Base-by-base conservation (phyloP, 2,888 invertebrate species). In the Xestia xanthographa region DNA sequence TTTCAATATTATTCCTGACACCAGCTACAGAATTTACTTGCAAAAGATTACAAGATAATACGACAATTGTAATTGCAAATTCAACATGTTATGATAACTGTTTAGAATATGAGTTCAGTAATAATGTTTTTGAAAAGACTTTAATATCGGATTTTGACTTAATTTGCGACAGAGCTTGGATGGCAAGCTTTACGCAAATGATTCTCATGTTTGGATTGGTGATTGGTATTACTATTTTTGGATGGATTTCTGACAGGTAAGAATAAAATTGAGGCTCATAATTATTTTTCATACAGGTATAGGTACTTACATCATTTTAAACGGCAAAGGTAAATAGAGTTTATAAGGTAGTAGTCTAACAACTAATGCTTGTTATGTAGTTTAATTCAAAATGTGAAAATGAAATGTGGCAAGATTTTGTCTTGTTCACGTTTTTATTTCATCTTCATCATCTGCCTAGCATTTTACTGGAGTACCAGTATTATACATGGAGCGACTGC, bases 211-310 rank as follows among this genome's bases (percentile, higher is more conserved):
- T 93, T 60, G 94, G 94, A 0, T 66, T 94, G 17, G 76, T 93
- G 34, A 17, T 91, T 9, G 95, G 94, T 1, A 88, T 91, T 26
- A 87, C 87, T 26, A 5, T 89, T 3, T 91, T 92, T 80, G 94
- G 95, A 43, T 95, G 94, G 94, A 75, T 93, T 65, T 94, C 95
- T 60, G 94, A 94, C 79, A 93, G 93, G 95, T 94, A 81, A 76
- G 98, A 43, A 26, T 5, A 20, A 66, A 20, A 5, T 34, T 34
- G 20, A 22, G n/a, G 22, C 4, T n/a, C 9, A 6, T 63, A 29
- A 14, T 50, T 50, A 0, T 9, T 50, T 41, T 1, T 26, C 6
- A 26, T 14, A 6, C 2, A n/a, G 34, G 6, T 38, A 38, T 6
- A n/a, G 8, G 0, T 1, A 26, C 14, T 2, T 53, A 26, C 26